These are phyloP conservation scores for Gnathochromis pfefferi DNA, from an alignment of 2,113 vertebrate genomes.

Conservation along the genomic window DNA sequence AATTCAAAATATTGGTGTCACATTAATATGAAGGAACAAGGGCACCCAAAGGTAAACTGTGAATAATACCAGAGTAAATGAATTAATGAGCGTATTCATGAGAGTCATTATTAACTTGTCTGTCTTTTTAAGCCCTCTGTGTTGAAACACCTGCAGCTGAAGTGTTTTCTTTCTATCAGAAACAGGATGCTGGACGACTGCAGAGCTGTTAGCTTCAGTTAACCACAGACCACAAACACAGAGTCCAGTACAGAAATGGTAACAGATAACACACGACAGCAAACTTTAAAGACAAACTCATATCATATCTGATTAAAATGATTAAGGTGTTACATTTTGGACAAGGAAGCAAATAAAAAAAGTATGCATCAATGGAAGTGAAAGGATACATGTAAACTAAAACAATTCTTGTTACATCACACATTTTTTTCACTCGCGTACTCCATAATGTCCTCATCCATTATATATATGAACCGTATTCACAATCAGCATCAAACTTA, in stretches of 20 bases:
- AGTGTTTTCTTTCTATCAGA: neutral
- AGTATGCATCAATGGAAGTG: neutral
- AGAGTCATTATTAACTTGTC: neutral
- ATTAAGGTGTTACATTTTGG: neutral
- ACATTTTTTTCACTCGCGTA: neutral
- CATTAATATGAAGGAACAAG: neutral
- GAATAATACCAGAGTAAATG: neutral
- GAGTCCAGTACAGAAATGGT: accelerated
- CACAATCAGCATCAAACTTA: neutral
- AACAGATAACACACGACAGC: accelerated
- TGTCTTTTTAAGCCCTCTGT: accelerated
- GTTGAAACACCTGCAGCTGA: accelerated
- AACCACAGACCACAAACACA: neutral
- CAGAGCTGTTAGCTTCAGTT: neutral
- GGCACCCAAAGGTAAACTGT: neutral
- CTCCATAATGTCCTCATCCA: neutral
- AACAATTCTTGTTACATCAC: neutral
- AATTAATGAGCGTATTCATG: neutral
- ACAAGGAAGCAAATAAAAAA: neutral
- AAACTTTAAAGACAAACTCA: neutral
- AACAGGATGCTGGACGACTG: neutral
- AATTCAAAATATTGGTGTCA: neutral
- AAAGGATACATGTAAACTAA: neutral
- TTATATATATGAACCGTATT: neutral
- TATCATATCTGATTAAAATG: accelerated